Base-by-base conservation (phyloP, 2,113 vertebrate species). In the Upupa epops region DNA sequence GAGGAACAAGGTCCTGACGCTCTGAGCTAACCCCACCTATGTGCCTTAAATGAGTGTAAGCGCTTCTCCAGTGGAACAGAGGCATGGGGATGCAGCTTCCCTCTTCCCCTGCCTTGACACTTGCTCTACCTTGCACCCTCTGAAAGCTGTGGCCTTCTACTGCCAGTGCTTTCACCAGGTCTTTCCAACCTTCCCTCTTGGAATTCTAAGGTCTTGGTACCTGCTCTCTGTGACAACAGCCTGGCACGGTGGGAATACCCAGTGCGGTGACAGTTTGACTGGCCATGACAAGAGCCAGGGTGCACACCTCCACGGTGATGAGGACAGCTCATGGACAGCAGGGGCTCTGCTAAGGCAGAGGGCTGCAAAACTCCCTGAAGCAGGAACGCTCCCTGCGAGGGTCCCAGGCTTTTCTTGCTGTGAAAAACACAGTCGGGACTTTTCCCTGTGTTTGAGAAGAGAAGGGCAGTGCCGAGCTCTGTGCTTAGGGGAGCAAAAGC, bases 281-380 rank as follows among this genome's bases (percentile, higher is more conserved):
- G 22, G 6, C 22, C 1, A 17, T 42, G 75, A 72, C 16, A 63
- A 81, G 51, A 72, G 58, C 58, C 59, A 75, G 63, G n/a, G 37
- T 37, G 32, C n/a, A 32, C 48, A n/a, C 17, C 42, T n/a, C n/a
- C 0, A 1, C 32, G 42, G 56, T 0, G 3, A 55, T 6, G n/a
- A 71, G 25, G 28, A 25, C 74, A 64, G 40, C 2, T 9, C 32
- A 45, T 0, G 15, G 61, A 40, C 10, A 36, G 32, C 1, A 5
- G 22, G 29, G 46, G 31, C 13, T 78, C 37, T 84, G 36, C 60
- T 84, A 77, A 37, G 40, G 59, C 4, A 80, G 48, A 63, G 22
- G 22, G 69, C 42, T 81, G 28, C 45, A 81, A 69, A 72, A 40
- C 60, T 29, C 69, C 10, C 18, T 52, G 46, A 74, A 73, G n/a